A percentile compares a stretch with the other conserved stretches of the same genome.
Evolutionary conservation across 2,797 vertebrate genomes (phyloP).

Genomic region (Euthynnus affinis): DNA sequence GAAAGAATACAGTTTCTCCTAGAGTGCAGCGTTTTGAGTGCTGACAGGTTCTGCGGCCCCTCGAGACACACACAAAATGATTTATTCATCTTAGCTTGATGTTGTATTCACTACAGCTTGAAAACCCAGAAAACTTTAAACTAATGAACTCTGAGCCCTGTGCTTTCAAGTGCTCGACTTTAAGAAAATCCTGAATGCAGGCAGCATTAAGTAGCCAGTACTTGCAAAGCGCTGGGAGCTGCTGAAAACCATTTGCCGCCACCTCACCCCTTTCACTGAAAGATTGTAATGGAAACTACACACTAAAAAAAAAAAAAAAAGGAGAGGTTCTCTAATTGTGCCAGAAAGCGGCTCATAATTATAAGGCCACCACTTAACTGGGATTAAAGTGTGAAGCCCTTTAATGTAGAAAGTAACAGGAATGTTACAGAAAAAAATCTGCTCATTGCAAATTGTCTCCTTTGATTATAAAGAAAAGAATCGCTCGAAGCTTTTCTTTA

Average conservation of each 20-base stretch:
- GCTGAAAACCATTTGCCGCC: slow-evolving; percentile 48
- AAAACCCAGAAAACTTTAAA: slow-evolving; percentile 49
- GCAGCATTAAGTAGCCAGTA: slow-evolving; percentile 53
- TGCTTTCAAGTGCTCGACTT: slow-evolving; percentile 54
- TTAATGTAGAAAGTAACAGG: slow-evolving; percentile 36
- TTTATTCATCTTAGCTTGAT: slow-evolving; percentile 56
- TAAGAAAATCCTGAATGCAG: slow-evolving; percentile 39
- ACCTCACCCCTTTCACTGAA: slow-evolving; percentile 28
- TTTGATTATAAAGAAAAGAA: slow-evolving; percentile 38
- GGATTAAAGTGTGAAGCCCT: slow-evolving; percentile 37
- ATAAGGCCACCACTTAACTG: slow-evolving; percentile 23
- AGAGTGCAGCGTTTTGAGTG: slow-evolving; percentile 31
- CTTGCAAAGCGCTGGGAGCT: slow-evolving; percentile 47
- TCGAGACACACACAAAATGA: slow-evolving; percentile 26
- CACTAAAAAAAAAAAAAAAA: slow-evolving; percentile 46
- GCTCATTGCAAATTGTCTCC: slow-evolving; percentile 30
- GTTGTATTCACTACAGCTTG: slow-evolving; percentile 57
- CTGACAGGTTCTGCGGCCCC: slow-evolving; percentile 24
- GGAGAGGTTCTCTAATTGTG: slow-evolving; percentile 39
- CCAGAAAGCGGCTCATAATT: slow-evolving; percentile 42
- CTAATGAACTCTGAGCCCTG: slow-evolving; percentile 45
- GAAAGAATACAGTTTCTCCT: slow-evolving; percentile 22
- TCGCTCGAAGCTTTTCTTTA: slow-evolving; percentile 31
- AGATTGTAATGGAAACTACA: slow-evolving; percentile 43
- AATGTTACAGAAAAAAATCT: slow-evolving; percentile 28